Evolutionary conservation across 2,888 invertebrate genomes (phyloP), one percentile per base, ranked within the genome.

Genomic region (Calliopum simillimum): DNA sequence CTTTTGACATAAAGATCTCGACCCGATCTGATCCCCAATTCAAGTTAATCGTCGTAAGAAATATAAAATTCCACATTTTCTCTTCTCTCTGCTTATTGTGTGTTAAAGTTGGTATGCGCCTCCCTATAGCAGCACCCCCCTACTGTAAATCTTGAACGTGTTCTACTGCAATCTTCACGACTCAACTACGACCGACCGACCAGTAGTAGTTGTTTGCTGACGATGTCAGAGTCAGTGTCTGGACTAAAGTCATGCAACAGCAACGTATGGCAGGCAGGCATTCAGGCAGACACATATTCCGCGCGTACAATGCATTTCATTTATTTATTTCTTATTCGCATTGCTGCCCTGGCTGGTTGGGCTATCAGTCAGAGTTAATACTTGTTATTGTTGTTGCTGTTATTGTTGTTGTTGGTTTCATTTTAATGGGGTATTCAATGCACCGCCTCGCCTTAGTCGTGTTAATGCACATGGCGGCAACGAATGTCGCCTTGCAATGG

Each of bases 1-100:
- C 46, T 53, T 53, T 46, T 53, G 62, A 68, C 68, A 68, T 68
- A 66, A 66, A 66, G 66, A 66, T 66, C 66, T 66, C 66, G 66
- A 66, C 66, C 66, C 66, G 46, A 66, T 66, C 47, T 66, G 66
- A 66, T 66, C 66, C 66, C 66, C 66, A 46, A 66, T 66, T 56
- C 66, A 66, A 66, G 46, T n/a, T 46, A 66, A 66, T 5, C 4
- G 56, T 53, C 64, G 64, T 56, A 56, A 56, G 66, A 56, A 66
- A 66, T 16, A 21, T 53, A 46, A 55, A 66, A 56, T 66, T 56
- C 6, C 47, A 56, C 25, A 46, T 47, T 55, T 56, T 33, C 33
- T 33, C 33, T 33, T 33, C 33, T 8, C 33, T 33, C 2, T 33
- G 33, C 33, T 33, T n/a, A 8, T 33, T 33, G 33, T 33, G 5